Evolutionary conservation across 1,140 invertebrate genomes (phyloP), one percentile per base, ranked within the genome.

Genomic region (Anadara kagoshimensis): DNA sequence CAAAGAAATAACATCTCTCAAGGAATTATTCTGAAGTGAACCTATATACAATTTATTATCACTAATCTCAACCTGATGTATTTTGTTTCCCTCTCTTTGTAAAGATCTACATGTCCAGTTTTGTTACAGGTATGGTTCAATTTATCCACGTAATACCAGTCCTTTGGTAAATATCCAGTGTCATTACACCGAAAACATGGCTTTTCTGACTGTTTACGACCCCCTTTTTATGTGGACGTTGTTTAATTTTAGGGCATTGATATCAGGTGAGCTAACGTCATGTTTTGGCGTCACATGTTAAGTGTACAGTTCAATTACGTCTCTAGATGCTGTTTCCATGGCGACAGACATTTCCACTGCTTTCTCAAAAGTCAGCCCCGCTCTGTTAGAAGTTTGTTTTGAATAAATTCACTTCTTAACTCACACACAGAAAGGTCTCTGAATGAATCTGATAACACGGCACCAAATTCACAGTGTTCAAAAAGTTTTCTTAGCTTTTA

Each of bases 391-490:
- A 75, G 43, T 59, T 66, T 65, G 26, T 59, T 63, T 65, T 65
- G 73, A 16, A 62, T 71, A 7, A 57, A 41, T 61, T 71, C 68
- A 41, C 45, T 64, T 16, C 59, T 12, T 51, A 75, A 54, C 2
- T 67, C 73, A 44, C 59, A 69, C 20, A 75, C 73, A n/a, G 70
- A 54, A 29, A 54, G 54, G 54, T 75, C 73, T 43, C 73, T 36
- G 2, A 36, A 7, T 36, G 29, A 36, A 22, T 70, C 67, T 4
- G 56, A 20, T 14, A 79, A 54, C 14, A 14, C n/a, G 0, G 20
- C 29, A 36, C 29, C 62, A 54, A 79, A 77, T 18, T 70, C 26
- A 56, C 78, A 77, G 53, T 69, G 51, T 64, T 73, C 58, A 24
- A 56, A 41, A 20, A 79, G 67, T 49, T 73, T 70, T 29, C 45